Base-by-base conservation (phyloP, 2,797 vertebrate genomes). In the Coregonus ussuriensis region DNA sequence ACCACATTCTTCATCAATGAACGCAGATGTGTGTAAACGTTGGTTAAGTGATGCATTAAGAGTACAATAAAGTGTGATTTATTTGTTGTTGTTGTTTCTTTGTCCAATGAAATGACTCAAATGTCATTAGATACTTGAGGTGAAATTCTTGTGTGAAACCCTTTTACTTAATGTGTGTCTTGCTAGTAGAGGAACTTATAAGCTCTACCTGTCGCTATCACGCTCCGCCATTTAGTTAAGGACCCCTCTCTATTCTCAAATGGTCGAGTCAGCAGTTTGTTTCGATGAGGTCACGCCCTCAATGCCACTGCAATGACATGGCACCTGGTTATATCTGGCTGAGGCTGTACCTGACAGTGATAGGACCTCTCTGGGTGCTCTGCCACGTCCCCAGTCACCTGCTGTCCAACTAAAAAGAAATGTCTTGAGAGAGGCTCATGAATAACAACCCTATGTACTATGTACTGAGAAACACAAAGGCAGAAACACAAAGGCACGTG, bases 181-280 rank as follows among this genome's bases (percentile, higher is more conserved):
- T 47, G 41, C 41, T 47, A 25, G 25, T 1, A 25, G 25, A 47
- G 41, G 41, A 47, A 47, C 41, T 47, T 84, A 62, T 47, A 47
- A 47, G 41, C 41, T 11, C 9, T 11, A 7, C 41, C 41, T 9
- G 41, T 89, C 85, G 81, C 79, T 79, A 21, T 33, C 75, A 82
- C 79, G 70, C 87, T 80, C 72, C 59, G 76, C 78, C 15, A 75
- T 76, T 33, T 62, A 7, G 21, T 13, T 25, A 54, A 78, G n/a
- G 54, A 82, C 80, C 78, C 74, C 83, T 85, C 82, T 83, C 81
- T 74, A 73, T 76, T 84, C 79, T 74, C 74, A 79, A 82, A 83
- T 66, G 77, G 88, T 90, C 85, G 89, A 90, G 84, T 92, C 89
- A 86, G 83, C 52, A 71, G 71, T 78, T 91, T 54, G 72, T 65